These are phyloP conservation scores for Calycopis cecrops DNA, from an alignment of 1,140 invertebrate species.

Conservation along the genomic window DNA sequence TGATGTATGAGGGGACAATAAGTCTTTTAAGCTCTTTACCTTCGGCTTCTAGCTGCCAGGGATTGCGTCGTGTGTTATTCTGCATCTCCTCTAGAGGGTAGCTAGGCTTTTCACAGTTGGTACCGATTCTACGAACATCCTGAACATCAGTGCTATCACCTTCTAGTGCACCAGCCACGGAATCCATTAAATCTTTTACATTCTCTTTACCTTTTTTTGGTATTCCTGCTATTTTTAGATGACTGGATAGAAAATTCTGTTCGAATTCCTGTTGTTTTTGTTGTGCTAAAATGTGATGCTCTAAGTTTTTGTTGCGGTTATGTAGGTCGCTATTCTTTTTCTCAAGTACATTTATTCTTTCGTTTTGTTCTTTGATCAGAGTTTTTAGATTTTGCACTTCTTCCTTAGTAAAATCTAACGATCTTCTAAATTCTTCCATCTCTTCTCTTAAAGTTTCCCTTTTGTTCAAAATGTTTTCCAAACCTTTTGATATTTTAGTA, in stretches of 20 bases:
- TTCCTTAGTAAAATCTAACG: too few species aligned
- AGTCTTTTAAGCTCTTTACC: constrained; percentile 2
- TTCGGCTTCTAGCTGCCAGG: background rate
- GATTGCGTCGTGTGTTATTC: background rate
- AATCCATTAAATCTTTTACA: background rate
- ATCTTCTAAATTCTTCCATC: too few species aligned
- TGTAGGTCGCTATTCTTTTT: too few species aligned
- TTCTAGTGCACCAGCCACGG: background rate
- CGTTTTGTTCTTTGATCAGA: too few species aligned
- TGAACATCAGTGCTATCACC: background rate
- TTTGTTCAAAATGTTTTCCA: too few species aligned
- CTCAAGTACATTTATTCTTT: too few species aligned
- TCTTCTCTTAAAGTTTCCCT: too few species aligned
- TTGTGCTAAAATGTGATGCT: background rate
- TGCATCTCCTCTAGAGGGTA: background rate
- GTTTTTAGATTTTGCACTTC: too few species aligned
- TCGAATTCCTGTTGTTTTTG: constrained; percentile 2
- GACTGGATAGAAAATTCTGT: background rate
- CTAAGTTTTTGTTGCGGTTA: too few species aligned
- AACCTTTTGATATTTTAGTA: too few species aligned
- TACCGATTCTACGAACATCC: background rate
- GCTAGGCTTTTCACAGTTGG: background rate
- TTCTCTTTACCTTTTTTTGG: background rate
- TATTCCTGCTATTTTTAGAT: background rate
- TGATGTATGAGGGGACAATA: background rate